These are phyloP conservation scores for Sialis lutaria DNA, from an alignment of 2,888 invertebrate species.

Conservation along the genomic window DNA sequence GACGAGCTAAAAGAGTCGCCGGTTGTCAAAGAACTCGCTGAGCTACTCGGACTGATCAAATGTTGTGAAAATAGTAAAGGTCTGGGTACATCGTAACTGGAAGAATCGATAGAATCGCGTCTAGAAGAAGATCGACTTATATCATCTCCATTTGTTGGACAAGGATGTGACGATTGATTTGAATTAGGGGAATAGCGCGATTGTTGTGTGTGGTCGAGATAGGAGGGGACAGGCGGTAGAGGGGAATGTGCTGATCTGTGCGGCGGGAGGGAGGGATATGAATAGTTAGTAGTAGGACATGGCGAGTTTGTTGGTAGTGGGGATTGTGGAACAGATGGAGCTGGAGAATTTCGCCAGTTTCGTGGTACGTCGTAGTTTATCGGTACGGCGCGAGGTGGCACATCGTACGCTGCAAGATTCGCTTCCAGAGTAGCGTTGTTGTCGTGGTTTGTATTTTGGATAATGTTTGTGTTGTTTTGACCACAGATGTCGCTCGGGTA, in stretches of 20 bases:
- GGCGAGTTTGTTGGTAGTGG: constrained; percentile 7
- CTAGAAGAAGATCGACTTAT: constrained; percentile 15
- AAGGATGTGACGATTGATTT: too few relatives aligned
- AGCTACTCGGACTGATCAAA: constrained; percentile 46
- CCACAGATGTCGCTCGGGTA: not conserved
- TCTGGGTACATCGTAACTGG: constrained; percentile 43
- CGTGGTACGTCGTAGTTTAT: constrained; percentile 34
- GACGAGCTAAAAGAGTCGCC: constrained; percentile 37
- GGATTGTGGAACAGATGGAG: constrained; percentile 19
- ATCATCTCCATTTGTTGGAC: constrained; percentile 5
- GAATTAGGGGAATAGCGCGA: too few relatives aligned
- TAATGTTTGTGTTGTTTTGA: not conserved
- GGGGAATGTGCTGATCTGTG: too few relatives aligned
- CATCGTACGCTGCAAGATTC: constrained; percentile 31
- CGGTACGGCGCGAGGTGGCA: constrained; percentile 42
- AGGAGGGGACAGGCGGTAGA: too few relatives aligned
- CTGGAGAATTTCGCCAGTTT: constrained; percentile 26
- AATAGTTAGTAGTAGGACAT: not conserved
- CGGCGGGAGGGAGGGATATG: too few relatives aligned
- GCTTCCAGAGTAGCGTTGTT: constrained; percentile 3
- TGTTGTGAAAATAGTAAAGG: constrained; percentile 31
- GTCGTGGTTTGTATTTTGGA: not conserved
- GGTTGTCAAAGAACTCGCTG: constrained; percentile 31
- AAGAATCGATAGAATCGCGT: constrained; percentile 28
- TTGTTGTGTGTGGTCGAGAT: too few relatives aligned